Conservation (phyloP, 2,797 vertebrate genomes). For the Monodelphis domestica region DNA sequence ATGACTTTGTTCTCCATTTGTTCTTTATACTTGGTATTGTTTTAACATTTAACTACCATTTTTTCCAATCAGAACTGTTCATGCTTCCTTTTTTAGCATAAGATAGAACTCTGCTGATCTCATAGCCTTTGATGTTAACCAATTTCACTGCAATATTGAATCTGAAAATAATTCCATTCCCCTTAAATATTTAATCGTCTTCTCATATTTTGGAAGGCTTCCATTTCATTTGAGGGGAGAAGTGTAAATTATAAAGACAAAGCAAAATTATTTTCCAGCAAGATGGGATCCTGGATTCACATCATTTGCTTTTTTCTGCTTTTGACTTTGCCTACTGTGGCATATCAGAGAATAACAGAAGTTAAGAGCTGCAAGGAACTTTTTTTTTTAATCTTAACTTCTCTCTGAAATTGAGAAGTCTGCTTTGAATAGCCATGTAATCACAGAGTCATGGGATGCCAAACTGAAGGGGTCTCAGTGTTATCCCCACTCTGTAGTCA, state of each 20-base stretch:
- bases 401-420: neutral
- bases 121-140: neutral
- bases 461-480: neutral
- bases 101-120: neutral
- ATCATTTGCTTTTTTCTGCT: slow-evolving; percentile 40
- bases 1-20: neutral
- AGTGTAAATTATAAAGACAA: slow-evolving; percentile 4
- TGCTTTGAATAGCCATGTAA: neutral
- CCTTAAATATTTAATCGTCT: slow-evolving; percentile 27
- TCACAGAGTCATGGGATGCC: neutral
- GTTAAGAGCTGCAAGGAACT: neutral
- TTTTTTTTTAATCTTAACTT: neutral
- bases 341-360: neutral
- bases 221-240: slow-evolving; percentile 52
- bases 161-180: slow-evolving; percentile 27
- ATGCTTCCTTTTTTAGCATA: slow-evolving; percentile 17
- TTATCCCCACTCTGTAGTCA: neutral
- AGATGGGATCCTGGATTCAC: slow-evolving; percentile 53
- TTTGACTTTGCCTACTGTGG: neutral
- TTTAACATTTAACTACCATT: slow-evolving; percentile 1
- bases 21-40: neutral
- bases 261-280: slow-evolving; percentile 60
- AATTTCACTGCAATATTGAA: slow-evolving; percentile 12
- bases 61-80: neutral
- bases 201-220: slow-evolving; percentile 49